Evolutionary conservation across 30 jellyfish, hydroid and myxozoan species (phyloP), one percentile per base, ranked within the genome.

Genomic region (Pelagia noctiluca): DNA sequence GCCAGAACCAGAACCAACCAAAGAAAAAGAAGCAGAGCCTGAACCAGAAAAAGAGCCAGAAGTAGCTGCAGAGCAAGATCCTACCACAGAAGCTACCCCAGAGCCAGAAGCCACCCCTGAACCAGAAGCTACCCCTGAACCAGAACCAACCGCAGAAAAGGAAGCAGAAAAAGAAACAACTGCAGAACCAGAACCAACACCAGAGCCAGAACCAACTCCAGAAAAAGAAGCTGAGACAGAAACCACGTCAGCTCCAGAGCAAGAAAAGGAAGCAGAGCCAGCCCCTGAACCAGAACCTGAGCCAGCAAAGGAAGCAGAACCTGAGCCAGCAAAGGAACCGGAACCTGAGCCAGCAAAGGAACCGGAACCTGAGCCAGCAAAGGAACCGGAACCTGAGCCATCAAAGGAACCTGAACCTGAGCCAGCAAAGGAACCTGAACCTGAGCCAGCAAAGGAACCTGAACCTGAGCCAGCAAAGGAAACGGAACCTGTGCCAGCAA

Each of bases 321-420:
- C 80, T 32, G 62, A 22, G 49, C 75, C 35, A 28, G 31, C 75
- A 63, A 38, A 19, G 23, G 24, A 38, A 63, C 31, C 75, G 31
- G 75, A 63, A 24, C 68, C 68, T n/a, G 75, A 38, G 12, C 91
- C 91, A 26, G 84, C 91, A 11, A 4, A 53, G 1, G 80, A 67
- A n/a, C 61, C 19, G 37, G 63, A 60, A 10, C 73, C 73, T 36
- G 47, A 63, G 8, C 61, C 52, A 32, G 60, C 38, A 25, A 12
- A 64, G 32, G 76, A 49, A 23, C 65, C 67, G 25, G 84, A 18
- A 25, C 71, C 84, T 7, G 25, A 19, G 30, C 18, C n/a, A 5
- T 34, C 36, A n/a, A 29, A 33, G 19, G 82, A 69, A 36, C 64
- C 64, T 11, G 65, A 24, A 21, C 68, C 35, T 21, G 54, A 35